Evolutionary conservation across 2,888 invertebrate species (phyloP).

Genomic region (Drosophila helvetica): DNA sequence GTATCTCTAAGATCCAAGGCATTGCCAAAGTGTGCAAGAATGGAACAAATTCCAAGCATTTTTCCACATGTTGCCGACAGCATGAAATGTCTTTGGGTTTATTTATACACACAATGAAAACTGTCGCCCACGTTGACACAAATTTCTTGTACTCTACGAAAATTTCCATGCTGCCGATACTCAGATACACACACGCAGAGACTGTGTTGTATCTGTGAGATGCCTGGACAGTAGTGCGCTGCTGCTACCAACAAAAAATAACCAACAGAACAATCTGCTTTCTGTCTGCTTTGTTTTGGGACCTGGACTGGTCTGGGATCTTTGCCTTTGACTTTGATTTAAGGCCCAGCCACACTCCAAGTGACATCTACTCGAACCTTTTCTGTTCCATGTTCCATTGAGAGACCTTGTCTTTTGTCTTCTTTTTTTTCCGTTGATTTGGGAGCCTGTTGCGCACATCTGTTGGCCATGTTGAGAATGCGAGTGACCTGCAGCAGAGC

Average conservation of each 20-base stretch:
- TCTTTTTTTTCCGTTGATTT: slow-evolving; percentile 10
- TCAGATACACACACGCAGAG: slow-evolving; percentile 12
- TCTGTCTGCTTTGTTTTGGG: slow-evolving; percentile 26
- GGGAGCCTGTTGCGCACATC: slow-evolving; percentile 69
- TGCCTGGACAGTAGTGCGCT: slow-evolving; percentile 23
- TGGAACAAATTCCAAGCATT: slow-evolving; percentile 45
- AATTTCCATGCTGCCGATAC: slow-evolving; percentile 57
- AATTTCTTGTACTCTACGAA: slow-evolving; percentile 52
- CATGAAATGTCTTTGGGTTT: slow-evolving; percentile 57
- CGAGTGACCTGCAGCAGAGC: slow-evolving; percentile 47
- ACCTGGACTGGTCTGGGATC: slow-evolving; percentile 2
- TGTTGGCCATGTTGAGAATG: slow-evolving; percentile 61
- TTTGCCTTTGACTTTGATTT: slow-evolving; percentile 76
- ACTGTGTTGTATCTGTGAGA: slow-evolving; percentile 35
- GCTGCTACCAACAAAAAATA: slow-evolving; percentile 43
- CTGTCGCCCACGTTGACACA: slow-evolving; percentile 73
- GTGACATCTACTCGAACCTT: slow-evolving; percentile 69
- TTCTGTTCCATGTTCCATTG: neutral
- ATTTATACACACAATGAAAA: slow-evolving; percentile 60
- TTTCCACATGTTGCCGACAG: slow-evolving; percentile 50
- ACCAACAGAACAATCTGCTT: slow-evolving; percentile 15
- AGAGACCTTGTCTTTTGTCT: slow-evolving; percentile 30
- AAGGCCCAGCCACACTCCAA: slow-evolving; percentile 71
- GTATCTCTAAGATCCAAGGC: slow-evolving; percentile 42
- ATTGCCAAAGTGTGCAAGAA: slow-evolving; percentile 40